Evolutionary conservation across 2,797 vertebrate genomes (phyloP), one percentile per base, ranked within the genome.

Genomic region (Brachyrhaphis roseni): DNA sequence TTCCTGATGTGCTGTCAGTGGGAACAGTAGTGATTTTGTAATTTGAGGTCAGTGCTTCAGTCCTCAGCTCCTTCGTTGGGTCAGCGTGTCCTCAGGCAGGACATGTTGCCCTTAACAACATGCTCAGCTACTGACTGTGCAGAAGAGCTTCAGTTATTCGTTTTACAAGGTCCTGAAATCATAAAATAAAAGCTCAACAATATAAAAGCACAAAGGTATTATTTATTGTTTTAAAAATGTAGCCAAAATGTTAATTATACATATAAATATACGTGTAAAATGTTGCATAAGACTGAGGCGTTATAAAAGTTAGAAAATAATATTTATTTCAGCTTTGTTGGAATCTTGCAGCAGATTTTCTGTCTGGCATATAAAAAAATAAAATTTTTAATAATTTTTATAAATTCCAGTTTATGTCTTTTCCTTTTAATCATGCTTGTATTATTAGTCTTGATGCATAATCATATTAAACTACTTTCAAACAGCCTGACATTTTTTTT

Each of bases 31-130:
- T 26, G 18, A 70, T 70, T 11, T 13, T 70, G 36, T 43, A 43
- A 45, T 43, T 45, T 70, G 26, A 70, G 39, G 66, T 70, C 66
- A 70, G 23, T 45, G 39, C 66, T 13, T 70, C 66, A 70, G 39
- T 43, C 39, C 12, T 43, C 39, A 15, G 39, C 66, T 70, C 64
- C 64, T 43, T 8, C 2, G 28, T 15, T 15, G 39, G 66, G 66
- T 43, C 66, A n/a, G 20, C 26, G 39, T 43, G 66, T 70, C 66
- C 41, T 70, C 41, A 45, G 11, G 8, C 23, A 45, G 23, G 39
- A n/a, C 23, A 43, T 26, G n/a, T 26, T 70, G 66, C 26, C 39
- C 66, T 70, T 18, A 62, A 62, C 66, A 43, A 45, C 66, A 7
- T 70, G 66, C 15, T 45, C 41, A 43, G 4, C 39, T 26, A 2